Conservation (phyloP, 2,797 vertebrate genomes). For the Neostethus bicornis region DNA sequence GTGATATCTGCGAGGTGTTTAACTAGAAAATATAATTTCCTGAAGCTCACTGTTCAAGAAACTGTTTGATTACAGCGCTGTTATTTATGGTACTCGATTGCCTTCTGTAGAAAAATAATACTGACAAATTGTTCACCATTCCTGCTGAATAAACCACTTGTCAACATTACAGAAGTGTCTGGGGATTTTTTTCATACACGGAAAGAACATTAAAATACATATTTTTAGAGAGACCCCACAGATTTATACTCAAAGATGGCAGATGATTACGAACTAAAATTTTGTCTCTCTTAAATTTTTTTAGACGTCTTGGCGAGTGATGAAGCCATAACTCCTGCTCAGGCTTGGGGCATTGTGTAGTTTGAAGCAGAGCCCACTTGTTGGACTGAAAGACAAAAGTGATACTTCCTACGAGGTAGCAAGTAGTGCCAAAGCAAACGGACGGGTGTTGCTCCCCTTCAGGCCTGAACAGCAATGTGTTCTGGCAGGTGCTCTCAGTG, state of each 20-base stretch:
- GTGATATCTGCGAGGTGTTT: slow-evolving; percentile 36
- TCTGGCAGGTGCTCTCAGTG: slow-evolving; percentile 68
- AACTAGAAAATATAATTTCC: slow-evolving; percentile 47
- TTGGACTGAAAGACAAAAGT: slow-evolving; percentile 68
- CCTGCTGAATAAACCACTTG: slow-evolving; percentile 89
- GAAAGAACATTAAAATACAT: not conserved
- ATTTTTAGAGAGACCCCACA: slow-evolving; percentile 37
- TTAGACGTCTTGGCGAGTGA: slow-evolving; percentile 27
- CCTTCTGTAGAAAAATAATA: slow-evolving; percentile 78
- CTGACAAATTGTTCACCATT: slow-evolving; percentile 85
- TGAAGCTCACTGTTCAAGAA: slow-evolving; percentile 65
- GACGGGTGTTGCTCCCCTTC: slow-evolving; percentile 59
- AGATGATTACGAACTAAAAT: slow-evolving; percentile 36
- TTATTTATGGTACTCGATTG: slow-evolving; percentile 76
- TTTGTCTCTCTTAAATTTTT: slow-evolving; percentile 36
- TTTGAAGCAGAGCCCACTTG: slow-evolving; percentile 44
- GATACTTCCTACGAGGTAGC: slow-evolving; percentile 74
- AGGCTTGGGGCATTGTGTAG: slow-evolving; percentile 35
- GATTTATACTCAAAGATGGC: slow-evolving; percentile 40
- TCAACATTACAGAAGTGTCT: slow-evolving; percentile 72
- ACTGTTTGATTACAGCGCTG: slow-evolving; percentile 69
- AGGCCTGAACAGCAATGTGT: slow-evolving; percentile 68
- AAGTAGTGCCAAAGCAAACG: slow-evolving; percentile 72
- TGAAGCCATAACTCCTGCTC: slow-evolving; percentile 44
- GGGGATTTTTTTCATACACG: slow-evolving; percentile 37